Evolutionary conservation across 92 coral and sea anemone species (phyloP), one percentile per base, ranked within the genome.

Genomic region (Zoanthus sansibaricus): DNA sequence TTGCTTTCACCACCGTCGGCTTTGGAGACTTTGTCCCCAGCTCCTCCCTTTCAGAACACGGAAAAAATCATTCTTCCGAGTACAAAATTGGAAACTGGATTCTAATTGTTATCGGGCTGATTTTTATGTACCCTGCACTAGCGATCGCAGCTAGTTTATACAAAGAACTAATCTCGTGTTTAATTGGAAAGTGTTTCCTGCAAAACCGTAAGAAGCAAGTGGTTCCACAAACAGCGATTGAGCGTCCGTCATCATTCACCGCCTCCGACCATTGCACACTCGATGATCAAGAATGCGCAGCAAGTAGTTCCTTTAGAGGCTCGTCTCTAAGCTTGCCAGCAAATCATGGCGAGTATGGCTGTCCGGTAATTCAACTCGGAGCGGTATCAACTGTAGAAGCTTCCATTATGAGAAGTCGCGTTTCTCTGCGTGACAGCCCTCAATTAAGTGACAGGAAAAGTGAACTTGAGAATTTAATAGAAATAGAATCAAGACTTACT

Each of bases 21-120:
- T 91, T 91, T 84, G 94, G 94, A 12, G 94, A 91, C 45, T 91
- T 91, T 69, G 94, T 91, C 18, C 94, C 94, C 32, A 79, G 94
- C 44, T 78, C 82, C 9, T 71, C 85, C 3, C 89, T 78, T 17
- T 71, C 83, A 21, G 87, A 75, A 18, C 56, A 71, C 78, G 91
- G 91, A 7, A 58, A 91, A 5, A 91, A 88, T 77, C 66, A 77
- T n/a, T 58, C 91, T 3, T 72, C 87, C 6, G 91, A 91, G 58
- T 91, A 91, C 45, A 83, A 79, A 78, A 62, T 91, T 9, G 94
- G 94, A 5, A 91, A 91, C 68, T 91, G 91, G 94, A 77, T 91
- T 1, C 87, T 91, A 55, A 88, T 91, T 5, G 75, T 88, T 15
- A 72, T 91, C 8, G 94, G 94, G 5, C 62, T 88, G 32, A 20